A percentile compares a stretch with the other conserved stretches of the same genome.
These are phyloP conservation scores for Lasius fuliginosus DNA, from an alignment of 2,888 invertebrate genomes.

Conservation along the genomic window DNA sequence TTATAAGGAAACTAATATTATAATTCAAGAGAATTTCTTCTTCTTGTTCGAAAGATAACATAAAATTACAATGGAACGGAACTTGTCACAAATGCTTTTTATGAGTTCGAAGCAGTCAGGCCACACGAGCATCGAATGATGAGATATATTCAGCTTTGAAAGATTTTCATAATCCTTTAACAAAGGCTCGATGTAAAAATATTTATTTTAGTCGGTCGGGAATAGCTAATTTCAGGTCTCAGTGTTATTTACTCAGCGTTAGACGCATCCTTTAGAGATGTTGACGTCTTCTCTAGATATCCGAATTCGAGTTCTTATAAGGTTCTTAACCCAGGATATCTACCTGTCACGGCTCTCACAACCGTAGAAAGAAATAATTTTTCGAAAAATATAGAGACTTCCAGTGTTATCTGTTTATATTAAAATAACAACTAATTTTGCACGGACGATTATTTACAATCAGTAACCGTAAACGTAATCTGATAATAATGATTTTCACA, in stretches of 20 bases:
- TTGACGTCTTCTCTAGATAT: conserved; percentile 71
- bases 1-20: not conserved
- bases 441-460: conserved; percentile 39
- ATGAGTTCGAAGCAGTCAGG: not conserved
- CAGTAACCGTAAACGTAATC: conserved; percentile 12
- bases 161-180: conserved; percentile 78
- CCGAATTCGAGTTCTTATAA: conserved; percentile 56
- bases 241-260: conserved; percentile 76
- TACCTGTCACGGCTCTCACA: conserved; percentile 66
- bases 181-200: conserved; percentile 79
- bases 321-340: conserved; percentile 64
- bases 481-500: not conserved
- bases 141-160: conserved; percentile 37
- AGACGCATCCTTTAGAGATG: conserved; percentile 69
- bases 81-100: not conserved
- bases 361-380: conserved; percentile 59
- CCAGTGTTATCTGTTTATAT: conserved; percentile 22
- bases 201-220: conserved; percentile 80
- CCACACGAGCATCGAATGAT: conserved; percentile 34
- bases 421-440: conserved; percentile 61
- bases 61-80: not conserved
- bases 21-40: not conserved
- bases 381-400: conserved; percentile 54
- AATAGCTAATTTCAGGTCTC: conserved; percentile 79
- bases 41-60: not conserved